Conservation (phyloP, 2,113 vertebrate species). For the Thalassoma bifasciatum region DNA sequence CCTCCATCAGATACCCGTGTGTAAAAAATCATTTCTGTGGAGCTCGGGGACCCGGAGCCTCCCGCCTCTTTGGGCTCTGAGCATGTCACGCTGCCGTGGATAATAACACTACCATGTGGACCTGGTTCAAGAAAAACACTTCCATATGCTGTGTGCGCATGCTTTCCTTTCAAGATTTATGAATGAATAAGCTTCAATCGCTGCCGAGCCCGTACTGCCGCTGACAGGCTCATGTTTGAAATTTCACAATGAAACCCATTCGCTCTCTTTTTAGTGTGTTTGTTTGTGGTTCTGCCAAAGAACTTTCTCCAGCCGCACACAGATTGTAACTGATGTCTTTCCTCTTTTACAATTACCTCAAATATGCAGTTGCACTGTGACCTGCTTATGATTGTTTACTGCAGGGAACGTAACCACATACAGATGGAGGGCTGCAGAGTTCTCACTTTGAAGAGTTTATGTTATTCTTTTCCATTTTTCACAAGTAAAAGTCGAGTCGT, state of each 20-base stretch:
- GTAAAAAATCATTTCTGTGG: slow-evolving; percentile 63
- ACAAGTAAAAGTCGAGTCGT: too few species aligned
- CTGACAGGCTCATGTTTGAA: slow-evolving; percentile 62
- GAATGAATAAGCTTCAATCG: slow-evolving; percentile 76
- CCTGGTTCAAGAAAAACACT: slow-evolving; percentile 72
- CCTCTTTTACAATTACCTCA: slow-evolving; percentile 42
- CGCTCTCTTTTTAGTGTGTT: slow-evolving; percentile 29
- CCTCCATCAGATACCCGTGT: slow-evolving; percentile 65
- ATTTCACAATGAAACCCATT: slow-evolving; percentile 66
- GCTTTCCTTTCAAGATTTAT: slow-evolving; percentile 77
- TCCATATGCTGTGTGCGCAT: slow-evolving; percentile 75
- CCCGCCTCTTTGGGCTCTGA: slow-evolving; percentile 30
- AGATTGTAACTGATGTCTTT: slow-evolving; percentile 38
- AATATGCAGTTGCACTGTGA: slow-evolving; percentile 46
- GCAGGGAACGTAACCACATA: slow-evolving; percentile 13
- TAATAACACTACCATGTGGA: slow-evolving; percentile 74
- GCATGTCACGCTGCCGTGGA: slow-evolving; percentile 58
- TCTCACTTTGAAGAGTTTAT: not conserved
- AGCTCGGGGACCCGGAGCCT: slow-evolving; percentile 45
- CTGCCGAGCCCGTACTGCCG: slow-evolving; percentile 36
- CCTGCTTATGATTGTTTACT: slow-evolving; percentile 52
- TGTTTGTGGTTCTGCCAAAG: slow-evolving; percentile 58
- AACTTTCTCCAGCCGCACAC: slow-evolving; percentile 25
- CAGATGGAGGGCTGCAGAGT: slow-evolving; percentile 12
- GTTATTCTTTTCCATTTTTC: too few species aligned